phyloP scores from a whole-genome alignment of 2,797 vertebrate species.

The Anguilla marmorata region DNA sequence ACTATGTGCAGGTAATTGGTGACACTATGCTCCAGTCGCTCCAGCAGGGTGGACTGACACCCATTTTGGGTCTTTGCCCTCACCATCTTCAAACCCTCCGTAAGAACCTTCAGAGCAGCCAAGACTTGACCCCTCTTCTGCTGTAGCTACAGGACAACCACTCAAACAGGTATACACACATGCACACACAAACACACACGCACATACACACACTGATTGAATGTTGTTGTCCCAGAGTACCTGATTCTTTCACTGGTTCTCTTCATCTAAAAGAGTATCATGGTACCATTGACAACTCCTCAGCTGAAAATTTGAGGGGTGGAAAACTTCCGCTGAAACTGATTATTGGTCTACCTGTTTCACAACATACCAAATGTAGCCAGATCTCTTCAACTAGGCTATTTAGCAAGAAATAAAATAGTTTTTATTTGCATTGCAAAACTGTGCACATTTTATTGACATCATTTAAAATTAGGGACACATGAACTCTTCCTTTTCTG shows the following conservation, averaged over 20 bases:
- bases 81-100: not conserved
- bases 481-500: too few relatives aligned
- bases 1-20: constrained; percentile 47
- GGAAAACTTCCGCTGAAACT: too few relatives aligned
- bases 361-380: too few relatives aligned
- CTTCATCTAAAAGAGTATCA: not conserved
- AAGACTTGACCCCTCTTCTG: constrained; percentile 55
- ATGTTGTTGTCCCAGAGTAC: not conserved
- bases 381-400: too few relatives aligned
- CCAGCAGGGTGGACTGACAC: constrained; percentile 48
- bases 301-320: too few relatives aligned
- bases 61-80: not conserved
- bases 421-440: too few relatives aligned
- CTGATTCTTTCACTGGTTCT: not conserved
- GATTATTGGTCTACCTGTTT: too few relatives aligned
- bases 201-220: not conserved
- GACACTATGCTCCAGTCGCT: constrained; percentile 38
- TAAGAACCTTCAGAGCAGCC: constrained; percentile 45
- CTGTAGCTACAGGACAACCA: constrained; percentile 50
- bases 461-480: too few relatives aligned
- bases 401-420: too few relatives aligned
- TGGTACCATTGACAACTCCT: too few relatives aligned
- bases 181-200: constrained; percentile 4
- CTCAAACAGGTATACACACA: constrained; percentile 35
- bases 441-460: too few relatives aligned